These are phyloP conservation scores for Ferrisia virgata DNA, from an alignment of 2,888 invertebrate genomes.

Conservation along the genomic window DNA sequence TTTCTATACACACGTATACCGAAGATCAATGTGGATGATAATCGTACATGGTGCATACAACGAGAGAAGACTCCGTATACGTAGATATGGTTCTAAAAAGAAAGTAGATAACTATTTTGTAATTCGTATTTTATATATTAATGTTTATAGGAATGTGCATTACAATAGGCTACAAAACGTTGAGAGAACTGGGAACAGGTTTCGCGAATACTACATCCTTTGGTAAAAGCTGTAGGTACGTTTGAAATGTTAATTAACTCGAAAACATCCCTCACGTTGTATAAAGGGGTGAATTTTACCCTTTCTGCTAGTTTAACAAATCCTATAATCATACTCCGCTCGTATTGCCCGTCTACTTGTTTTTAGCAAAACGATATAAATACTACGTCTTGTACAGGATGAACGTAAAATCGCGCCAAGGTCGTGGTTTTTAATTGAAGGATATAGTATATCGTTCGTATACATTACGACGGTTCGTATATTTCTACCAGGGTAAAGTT, in stretches of 20 bases:
- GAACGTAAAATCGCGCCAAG: neutral
- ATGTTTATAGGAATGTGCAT: neutral
- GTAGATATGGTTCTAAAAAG: neutral
- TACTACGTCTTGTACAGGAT: slow-evolving; percentile 16
- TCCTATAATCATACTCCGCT: slow-evolving; percentile 36
- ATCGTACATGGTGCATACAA: too few relatives aligned
- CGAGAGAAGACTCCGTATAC: neutral
- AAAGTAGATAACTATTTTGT: neutral
- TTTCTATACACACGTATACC: too few relatives aligned
- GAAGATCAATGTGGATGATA: neutral
- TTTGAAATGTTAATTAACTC: slow-evolving; percentile 43
- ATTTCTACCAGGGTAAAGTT: too few relatives aligned
- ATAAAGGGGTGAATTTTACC: slow-evolving; percentile 40
- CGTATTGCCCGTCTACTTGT: slow-evolving; percentile 13
- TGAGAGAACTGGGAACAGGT: neutral
- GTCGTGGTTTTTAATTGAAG: neutral
- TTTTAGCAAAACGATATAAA: slow-evolving; percentile 43
- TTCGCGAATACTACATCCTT: neutral
- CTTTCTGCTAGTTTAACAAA: slow-evolving; percentile 42
- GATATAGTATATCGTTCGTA: too few relatives aligned
- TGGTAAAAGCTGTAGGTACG: slow-evolving; percentile 7
- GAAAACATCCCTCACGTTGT: slow-evolving; percentile 37
- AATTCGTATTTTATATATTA: neutral
- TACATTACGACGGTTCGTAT: too few relatives aligned
- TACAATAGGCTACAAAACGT: neutral